phyloP scores from a whole-genome alignment of 2,797 vertebrate species.

The Manis javanica region DNA sequence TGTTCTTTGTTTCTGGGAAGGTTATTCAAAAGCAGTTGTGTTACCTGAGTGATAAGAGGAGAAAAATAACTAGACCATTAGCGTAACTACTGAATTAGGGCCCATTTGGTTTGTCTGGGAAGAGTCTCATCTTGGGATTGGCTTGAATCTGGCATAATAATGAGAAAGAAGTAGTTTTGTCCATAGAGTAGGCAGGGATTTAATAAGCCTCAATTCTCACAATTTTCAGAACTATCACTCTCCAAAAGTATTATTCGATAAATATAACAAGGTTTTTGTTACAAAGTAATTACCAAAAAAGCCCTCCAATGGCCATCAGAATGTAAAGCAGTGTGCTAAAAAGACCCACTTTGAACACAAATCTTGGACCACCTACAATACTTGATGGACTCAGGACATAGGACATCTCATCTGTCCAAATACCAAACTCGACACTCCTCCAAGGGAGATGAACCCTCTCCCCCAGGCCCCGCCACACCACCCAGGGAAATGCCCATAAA shows the following conservation, averaged over 20 bases:
- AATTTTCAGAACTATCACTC: neutral
- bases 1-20: neutral
- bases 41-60: neutral
- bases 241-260: neutral
- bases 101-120: neutral
- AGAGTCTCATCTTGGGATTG: conserved; percentile 8
- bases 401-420: neutral
- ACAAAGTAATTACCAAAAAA: neutral
- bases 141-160: conserved; percentile 24
- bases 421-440: neutral
- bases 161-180: neutral
- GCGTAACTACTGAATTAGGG: conserved; percentile 10
- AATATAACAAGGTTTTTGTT: neutral
- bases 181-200: neutral
- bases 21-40: neutral
- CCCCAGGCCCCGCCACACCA: neutral
- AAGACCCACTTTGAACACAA: neutral
- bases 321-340: neutral
- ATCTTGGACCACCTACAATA: neutral
- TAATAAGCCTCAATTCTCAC: neutral
- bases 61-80: neutral
- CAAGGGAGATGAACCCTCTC: neutral
- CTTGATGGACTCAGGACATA: neutral
- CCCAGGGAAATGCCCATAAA: neutral
- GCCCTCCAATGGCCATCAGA: neutral